Percentiles rank a stretch among this genome's conserved stretches.
phyloP scores from a whole-genome alignment of 2,888 invertebrate genomes.

The Trimorus sp. region DNA sequence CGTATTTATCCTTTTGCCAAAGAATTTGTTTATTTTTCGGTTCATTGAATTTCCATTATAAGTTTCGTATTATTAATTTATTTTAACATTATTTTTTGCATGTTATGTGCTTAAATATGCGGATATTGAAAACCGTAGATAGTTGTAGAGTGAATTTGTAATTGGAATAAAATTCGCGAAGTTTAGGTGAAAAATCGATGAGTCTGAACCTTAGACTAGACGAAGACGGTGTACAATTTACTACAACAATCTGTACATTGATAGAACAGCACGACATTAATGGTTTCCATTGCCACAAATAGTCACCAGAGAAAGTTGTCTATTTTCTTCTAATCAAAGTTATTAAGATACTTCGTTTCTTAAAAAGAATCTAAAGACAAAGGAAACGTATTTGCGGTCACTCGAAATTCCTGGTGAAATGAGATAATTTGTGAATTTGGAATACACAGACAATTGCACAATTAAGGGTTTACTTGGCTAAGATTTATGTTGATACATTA shows the following conservation, averaged over 20 bases:
- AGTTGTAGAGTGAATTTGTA: too few relatives aligned
- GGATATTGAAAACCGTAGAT: too few relatives aligned
- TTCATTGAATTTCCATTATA: too few relatives aligned
- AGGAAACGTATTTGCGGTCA: conserved; percentile 40
- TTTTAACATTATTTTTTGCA: too few relatives aligned
- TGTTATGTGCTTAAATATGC: too few relatives aligned
- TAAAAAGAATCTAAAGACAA: conserved; percentile 34
- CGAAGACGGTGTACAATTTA: conserved; percentile 33
- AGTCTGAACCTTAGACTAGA: conserved; percentile 18
- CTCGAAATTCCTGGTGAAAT: conserved; percentile 34
- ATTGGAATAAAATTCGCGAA: neutral
- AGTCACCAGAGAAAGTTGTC: conserved; percentile 53
- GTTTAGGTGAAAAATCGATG: conserved; percentile 30
- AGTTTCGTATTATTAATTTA: too few relatives aligned
- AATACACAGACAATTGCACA: neutral
- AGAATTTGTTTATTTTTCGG: too few relatives aligned
- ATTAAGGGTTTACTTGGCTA: neutral
- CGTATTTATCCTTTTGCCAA: neutral
- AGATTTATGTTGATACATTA: neutral
- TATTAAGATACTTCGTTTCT: conserved; percentile 41
- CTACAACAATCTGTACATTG: conserved; percentile 35
- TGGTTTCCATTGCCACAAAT: conserved; percentile 53
- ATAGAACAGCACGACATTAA: conserved; percentile 50
- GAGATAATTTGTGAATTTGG: conserved; percentile 19
- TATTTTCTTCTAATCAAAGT: conserved; percentile 46